phyloP scores from a whole-genome alignment of 2,888 invertebrate species.

The Cephus nigrinus region DNA sequence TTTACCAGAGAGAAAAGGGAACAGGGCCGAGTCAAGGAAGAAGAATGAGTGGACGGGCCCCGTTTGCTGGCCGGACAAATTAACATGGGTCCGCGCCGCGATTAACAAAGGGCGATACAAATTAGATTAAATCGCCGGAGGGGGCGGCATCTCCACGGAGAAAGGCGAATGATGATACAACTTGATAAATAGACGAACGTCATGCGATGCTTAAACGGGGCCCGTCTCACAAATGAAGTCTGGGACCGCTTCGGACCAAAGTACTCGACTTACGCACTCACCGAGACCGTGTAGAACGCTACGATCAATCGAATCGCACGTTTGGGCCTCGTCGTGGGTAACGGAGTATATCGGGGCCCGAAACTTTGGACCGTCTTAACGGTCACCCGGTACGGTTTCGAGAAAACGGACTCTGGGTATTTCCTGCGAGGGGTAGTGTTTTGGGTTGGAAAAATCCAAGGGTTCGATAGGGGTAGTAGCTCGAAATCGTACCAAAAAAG shows the following conservation, averaged over 20 bases:
- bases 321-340: not conserved
- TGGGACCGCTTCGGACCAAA: not conserved
- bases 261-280: not conserved
- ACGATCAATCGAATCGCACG: not conserved
- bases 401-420: not conserved
- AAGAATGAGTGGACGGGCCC: constrained; percentile 12
- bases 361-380: not conserved
- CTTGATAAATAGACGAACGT: constrained; percentile 64
- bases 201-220: constrained; percentile 63
- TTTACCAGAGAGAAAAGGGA: constrained; percentile 1
- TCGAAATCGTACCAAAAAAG: not conserved
- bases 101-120: constrained; percentile 66
- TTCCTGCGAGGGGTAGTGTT: not conserved
- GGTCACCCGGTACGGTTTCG: not conserved
- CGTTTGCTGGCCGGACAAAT: constrained; percentile 52
- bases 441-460: not conserved
- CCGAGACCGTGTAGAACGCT: not conserved
- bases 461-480: not conserved
- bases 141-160: constrained; percentile 60
- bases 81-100: constrained; percentile 55
- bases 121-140: constrained; percentile 66
- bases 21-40: constrained; percentile 3
- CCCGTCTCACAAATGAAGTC: constrained; percentile 37
- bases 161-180: constrained; percentile 62
- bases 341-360: not conserved